Percentiles rank a stretch among this genome's conserved stretches.
phyloP scores from a whole-genome alignment of 2,113 vertebrate genomes.

The Perognathus longimembris region DNA sequence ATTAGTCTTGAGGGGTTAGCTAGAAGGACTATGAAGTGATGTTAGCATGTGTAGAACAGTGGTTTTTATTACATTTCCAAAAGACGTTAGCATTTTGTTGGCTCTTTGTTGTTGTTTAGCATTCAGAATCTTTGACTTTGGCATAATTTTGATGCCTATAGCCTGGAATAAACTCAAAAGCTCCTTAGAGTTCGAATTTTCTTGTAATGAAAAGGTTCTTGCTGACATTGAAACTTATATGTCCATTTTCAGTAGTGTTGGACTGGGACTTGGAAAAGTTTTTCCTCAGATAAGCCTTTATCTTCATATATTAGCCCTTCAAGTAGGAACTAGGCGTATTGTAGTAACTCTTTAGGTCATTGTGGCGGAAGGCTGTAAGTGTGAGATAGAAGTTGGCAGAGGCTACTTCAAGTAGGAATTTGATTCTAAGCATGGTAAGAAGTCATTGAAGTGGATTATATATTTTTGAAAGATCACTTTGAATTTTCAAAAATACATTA shows the following conservation, averaged over 20 bases:
- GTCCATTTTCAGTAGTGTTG: constrained; percentile 18
- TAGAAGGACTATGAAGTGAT: neutral
- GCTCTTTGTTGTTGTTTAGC: neutral
- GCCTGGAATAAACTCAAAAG: neutral
- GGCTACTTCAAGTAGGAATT: neutral
- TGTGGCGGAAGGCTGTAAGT: neutral
- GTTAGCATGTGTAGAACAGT: neutral
- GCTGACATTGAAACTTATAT: neutral
- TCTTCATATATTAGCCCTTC: neutral
- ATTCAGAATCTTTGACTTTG: neutral
- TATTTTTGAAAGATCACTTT: neutral
- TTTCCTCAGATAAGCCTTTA: neutral
- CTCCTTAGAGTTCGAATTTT: neutral
- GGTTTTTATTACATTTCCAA: constrained; percentile 55
- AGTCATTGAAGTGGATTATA: constrained; percentile 44
- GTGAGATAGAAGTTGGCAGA: constrained; percentile 1
- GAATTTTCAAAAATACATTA: constrained; percentile 8
- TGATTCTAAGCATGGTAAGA: constrained; percentile 12
- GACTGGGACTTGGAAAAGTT: constrained; percentile 31
- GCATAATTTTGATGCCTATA: constrained; percentile 3
- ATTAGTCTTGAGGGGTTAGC: neutral
- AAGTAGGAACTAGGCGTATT: neutral
- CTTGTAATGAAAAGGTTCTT: constrained; percentile 4
- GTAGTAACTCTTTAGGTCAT: neutral
- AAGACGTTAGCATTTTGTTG: neutral